Percentiles rank a stretch among this genome's conserved stretches.
Conservation (phyloP, 2,113 vertebrate species). For the Plotosus lineatus region DNA sequence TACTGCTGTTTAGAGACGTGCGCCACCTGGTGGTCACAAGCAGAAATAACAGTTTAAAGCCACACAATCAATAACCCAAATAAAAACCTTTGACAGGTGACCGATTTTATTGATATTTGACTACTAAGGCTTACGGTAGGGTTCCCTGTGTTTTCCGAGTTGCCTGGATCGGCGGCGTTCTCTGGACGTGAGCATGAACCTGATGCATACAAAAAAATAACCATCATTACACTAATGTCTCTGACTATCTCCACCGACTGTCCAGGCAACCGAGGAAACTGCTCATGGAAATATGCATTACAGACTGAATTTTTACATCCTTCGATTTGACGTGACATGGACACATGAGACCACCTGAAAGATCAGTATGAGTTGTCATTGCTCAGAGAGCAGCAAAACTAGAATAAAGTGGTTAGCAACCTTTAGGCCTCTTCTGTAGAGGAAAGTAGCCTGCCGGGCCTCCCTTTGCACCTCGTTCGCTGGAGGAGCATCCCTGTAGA, state of each 20-base stretch:
- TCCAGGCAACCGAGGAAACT: not conserved
- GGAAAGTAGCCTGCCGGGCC: slow-evolving; percentile 90
- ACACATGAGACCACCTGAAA: slow-evolving; percentile 3
- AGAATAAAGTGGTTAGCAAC: slow-evolving; percentile 60
- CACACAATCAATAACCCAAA: not conserved
- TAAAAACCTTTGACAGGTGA: not conserved
- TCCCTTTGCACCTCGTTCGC: slow-evolving; percentile 79
- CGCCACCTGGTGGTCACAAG: slow-evolving; percentile 81
- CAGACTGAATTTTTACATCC: not conserved
- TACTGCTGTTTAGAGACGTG: slow-evolving; percentile 80
- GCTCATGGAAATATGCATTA: not conserved
- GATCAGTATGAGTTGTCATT: not conserved
- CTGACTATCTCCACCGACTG: not conserved
- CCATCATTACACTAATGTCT: too few relatives aligned
- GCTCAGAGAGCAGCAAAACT: not conserved
- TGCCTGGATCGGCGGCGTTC: slow-evolving; percentile 56
- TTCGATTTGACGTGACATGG: not conserved
- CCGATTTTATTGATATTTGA: not conserved
- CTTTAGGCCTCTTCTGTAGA: slow-evolving; percentile 90
- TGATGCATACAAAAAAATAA: slow-evolving; percentile 49
- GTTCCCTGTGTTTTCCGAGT: slow-evolving; percentile 71
- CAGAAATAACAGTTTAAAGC: not conserved
- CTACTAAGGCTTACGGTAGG: slow-evolving; percentile 74
- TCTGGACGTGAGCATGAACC: slow-evolving; percentile 80
- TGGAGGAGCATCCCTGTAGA: slow-evolving; percentile 59